Evolutionary conservation across 92 coral and sea anemone species (phyloP), one percentile per base, ranked within the genome.

Genomic region (Porites rus): DNA sequence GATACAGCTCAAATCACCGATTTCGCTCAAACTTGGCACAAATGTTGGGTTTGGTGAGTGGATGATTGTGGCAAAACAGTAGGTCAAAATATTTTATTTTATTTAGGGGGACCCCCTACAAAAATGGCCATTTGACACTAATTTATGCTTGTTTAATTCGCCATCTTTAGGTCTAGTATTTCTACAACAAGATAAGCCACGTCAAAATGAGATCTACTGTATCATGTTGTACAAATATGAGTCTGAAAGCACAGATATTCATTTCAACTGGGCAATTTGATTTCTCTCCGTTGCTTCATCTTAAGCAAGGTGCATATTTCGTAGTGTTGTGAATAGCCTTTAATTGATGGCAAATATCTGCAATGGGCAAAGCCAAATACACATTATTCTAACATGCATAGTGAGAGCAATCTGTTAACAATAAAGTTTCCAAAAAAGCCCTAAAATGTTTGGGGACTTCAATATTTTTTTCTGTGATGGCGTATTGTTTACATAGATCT

Each of bases 291-390:
- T 72, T 5, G 24, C 56, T 38, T 51, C 60, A 50, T 46, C 58
- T 51, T 72, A 72, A 12, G 50, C 50, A 50, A n/a, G 76, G 58
- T 72, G 61, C 58, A 72, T 28, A 66, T 66, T 66, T 66, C 25
- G 25, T 20, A 66, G 71, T 66, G 18, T 66, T 6, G 43, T 66
- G 69, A 64, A 66, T 66, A 69, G 74, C 74, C 11, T 22, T 69
- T 69, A n/a, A 53, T 52, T 74, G 78, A 74, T 50, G 78, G 78
- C 78, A 74, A 74, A 74, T 74, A 74, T 17, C 78, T 74, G 61
- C 78, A 51, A 52, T 74, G 56, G 62, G 78, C 65, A 53, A 5
- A 69, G 14, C 74, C 74, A 69, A 69, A 69, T 69, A 69, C 74
- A 69, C 16, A 22, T 25, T 18, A 69, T 69, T 69, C 74, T 69